Evolutionary conservation across 2,113 vertebrate genomes (phyloP).

Genomic region (Canis aureus): DNA sequence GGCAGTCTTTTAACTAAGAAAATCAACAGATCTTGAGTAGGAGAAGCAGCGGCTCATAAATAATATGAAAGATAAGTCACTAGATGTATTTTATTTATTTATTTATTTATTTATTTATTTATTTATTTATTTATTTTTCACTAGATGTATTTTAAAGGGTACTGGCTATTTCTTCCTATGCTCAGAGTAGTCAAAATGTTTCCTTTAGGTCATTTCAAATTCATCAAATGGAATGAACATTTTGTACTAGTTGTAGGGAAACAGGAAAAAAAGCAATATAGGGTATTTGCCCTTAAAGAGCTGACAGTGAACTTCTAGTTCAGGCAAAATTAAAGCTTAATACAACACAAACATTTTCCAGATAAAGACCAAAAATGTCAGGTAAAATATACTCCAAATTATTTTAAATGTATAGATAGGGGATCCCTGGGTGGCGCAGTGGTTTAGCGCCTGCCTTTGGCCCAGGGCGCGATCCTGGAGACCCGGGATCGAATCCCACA

Average conservation of each 20-base stretch:
- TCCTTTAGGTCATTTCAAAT: constrained; percentile 21
- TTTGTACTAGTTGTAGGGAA: background rate
- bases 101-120: background rate
- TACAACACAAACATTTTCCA: constrained; percentile 28
- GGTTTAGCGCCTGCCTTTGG: too few relatives aligned
- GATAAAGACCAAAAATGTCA: constrained; percentile 47
- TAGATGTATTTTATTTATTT: background rate
- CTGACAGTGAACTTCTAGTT: background rate
- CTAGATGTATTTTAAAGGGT: background rate
- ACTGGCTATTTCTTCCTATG: background rate
- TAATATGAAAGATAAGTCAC: constrained; percentile 20
- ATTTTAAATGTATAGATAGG: background rate
- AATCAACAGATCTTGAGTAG: constrained; percentile 1
- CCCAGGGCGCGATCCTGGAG: too few relatives aligned
- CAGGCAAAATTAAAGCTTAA: background rate
- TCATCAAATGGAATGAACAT: background rate
- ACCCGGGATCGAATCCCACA: too few relatives aligned
- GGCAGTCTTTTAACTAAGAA: background rate
- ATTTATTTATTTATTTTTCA: background rate
- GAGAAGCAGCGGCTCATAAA: background rate
- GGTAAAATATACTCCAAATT: background rate
- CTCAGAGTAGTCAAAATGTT: constrained; percentile 7
- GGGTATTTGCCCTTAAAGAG: background rate
- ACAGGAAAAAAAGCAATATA: background rate
- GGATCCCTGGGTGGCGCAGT: too few relatives aligned